These are phyloP conservation scores for Eulimnadia texana DNA, from an alignment of 1,140 invertebrate genomes.

Conservation along the genomic window DNA sequence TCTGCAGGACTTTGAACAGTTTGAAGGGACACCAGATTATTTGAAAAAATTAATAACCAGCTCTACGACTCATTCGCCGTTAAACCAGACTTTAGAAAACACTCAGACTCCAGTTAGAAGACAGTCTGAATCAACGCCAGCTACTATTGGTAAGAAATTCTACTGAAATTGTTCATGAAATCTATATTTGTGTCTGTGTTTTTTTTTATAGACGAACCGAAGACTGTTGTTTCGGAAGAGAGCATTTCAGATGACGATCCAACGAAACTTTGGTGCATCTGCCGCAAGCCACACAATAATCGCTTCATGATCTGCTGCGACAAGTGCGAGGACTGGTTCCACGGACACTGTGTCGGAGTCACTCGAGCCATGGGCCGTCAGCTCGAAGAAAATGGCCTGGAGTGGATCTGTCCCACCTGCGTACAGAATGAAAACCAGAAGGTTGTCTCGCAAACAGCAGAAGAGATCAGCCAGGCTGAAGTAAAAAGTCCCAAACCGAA, in stretches of 20 bases:
- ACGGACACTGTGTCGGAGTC: constrained; percentile 87
- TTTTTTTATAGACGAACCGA: constrained; percentile 31
- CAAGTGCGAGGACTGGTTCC: constrained; percentile 90
- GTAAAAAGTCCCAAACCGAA: too few relatives aligned
- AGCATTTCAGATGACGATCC: constrained; percentile 82
- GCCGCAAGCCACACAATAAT: constrained; percentile 85
- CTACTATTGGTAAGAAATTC: too few relatives aligned
- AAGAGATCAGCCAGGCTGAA: too few relatives aligned
- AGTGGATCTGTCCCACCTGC: constrained; percentile 83
- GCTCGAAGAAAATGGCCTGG: constrained; percentile 75
- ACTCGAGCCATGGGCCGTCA: constrained; percentile 79
- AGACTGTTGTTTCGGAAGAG: constrained; percentile 32
- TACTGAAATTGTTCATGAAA: not conserved
- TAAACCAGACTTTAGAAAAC: not conserved
- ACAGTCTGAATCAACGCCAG: not conserved
- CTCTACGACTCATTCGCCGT: not conserved
- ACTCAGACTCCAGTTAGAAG: not conserved
- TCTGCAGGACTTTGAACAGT: not conserved
- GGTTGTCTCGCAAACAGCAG: not conserved
- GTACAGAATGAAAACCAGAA: not conserved
- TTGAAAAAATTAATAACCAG: not conserved
- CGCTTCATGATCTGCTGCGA: constrained; percentile 98
- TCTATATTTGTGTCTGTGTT: constrained; percentile 17
- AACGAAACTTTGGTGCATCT: constrained; percentile 87
- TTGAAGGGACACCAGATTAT: not conserved